A percentile compares a stretch with the other conserved stretches of the same genome.
phyloP scores from a whole-genome alignment of 1,140 invertebrate genomes.

The Idris sp. region DNA sequence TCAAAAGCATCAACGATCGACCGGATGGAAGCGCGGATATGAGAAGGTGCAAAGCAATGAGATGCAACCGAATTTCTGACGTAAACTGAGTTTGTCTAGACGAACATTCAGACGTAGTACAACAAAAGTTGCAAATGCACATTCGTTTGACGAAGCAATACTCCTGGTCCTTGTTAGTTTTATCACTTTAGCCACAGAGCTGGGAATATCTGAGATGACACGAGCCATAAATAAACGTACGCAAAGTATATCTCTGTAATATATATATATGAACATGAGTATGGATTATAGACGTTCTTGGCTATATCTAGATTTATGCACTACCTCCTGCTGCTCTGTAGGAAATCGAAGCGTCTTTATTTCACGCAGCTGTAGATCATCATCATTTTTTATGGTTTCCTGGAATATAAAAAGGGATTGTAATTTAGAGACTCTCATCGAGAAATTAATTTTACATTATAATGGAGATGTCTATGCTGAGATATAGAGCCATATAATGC shows the following conservation, averaged over 20 bases:
- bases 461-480: constrained; percentile 18
- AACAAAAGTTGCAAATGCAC: constrained; percentile 73
- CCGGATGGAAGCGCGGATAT: constrained; percentile 23
- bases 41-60: constrained; percentile 39
- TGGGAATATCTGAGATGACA: constrained; percentile 14
- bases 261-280: constrained; percentile 45
- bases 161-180: constrained; percentile 63
- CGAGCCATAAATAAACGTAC: constrained; percentile 69
- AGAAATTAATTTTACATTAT: constrained; percentile 42
- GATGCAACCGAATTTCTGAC: constrained; percentile 6
- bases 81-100: constrained; percentile 37
- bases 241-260: constrained; percentile 46
- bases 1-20: constrained; percentile 33
- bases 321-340: constrained; percentile 16
- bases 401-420: constrained; percentile 28
- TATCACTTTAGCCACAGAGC: constrained; percentile 47
- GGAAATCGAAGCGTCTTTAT: constrained; percentile 52
- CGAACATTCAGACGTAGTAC: constrained; percentile 64
- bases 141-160: constrained; percentile 62
- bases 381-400: constrained; percentile 42
- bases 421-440: constrained; percentile 29
- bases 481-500: constrained; percentile 3
- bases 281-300: constrained; percentile 49
- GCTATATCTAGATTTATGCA: constrained; percentile 57
- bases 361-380: constrained; percentile 34